phyloP scores from a whole-genome alignment of 2,113 vertebrate genomes.

The Atractosteus spatula region DNA sequence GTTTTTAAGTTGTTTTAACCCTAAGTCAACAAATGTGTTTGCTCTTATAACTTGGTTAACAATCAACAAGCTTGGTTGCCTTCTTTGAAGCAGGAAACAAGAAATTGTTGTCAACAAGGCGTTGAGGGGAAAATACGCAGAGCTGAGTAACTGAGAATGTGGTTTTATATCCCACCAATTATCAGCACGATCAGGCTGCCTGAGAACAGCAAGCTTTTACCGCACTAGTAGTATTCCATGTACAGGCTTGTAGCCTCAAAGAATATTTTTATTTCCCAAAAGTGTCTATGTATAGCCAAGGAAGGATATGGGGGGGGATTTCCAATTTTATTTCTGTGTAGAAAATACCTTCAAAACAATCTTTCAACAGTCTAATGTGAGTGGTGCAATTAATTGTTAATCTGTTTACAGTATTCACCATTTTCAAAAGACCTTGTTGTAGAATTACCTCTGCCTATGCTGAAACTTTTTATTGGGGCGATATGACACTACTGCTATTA shows the following conservation, averaged over 20 bases:
- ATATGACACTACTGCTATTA: too few relatives aligned
- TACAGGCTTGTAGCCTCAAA: background rate
- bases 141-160: constrained; percentile 4
- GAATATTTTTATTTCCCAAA: background rate
- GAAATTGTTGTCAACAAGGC: background rate
- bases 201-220: background rate
- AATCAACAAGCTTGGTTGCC: too few relatives aligned
- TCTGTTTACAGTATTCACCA: too few relatives aligned
- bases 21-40: too few relatives aligned
- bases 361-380: too few relatives aligned
- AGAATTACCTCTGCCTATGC: too few relatives aligned
- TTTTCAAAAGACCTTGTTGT: too few relatives aligned
- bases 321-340: background rate
- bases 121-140: background rate
- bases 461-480: too few relatives aligned
- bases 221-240: background rate
- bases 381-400: too few relatives aligned
- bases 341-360: too few relatives aligned
- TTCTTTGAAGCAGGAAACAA: constrained; percentile 3
- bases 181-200: background rate
- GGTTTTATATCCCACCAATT: constrained; percentile 2
- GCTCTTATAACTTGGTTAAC: too few relatives aligned
- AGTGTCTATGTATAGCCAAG: background rate
- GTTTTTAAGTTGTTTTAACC: too few relatives aligned
- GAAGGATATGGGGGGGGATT: constrained; percentile 1